Base-by-base conservation (phyloP, 2,113 vertebrate genomes). In the Tragelaphus scriptus region DNA sequence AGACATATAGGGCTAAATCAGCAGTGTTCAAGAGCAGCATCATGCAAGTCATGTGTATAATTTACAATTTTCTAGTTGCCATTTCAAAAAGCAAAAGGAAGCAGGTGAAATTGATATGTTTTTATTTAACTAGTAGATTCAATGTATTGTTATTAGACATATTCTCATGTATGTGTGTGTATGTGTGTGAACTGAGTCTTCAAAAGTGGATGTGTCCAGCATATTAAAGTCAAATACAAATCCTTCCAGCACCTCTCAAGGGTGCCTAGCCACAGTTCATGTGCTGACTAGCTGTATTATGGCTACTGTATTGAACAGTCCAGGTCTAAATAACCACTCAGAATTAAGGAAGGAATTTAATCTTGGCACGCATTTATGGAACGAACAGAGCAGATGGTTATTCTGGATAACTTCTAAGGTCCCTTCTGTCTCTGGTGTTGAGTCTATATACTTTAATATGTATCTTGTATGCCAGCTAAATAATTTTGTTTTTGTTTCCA, bases 41-140 rank as follows among this genome's bases (percentile, higher is more conserved):
- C 36, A 65, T 2, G 2, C 23, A 16, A 28, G 28, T 16, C 55
- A 59, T 4, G 1, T 0, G 4, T 16, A 61, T 30, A 49, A 84
- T 49, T 90, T 63, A 55, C 80, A 85, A 2, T 55, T 88, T 95
- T 68, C 16, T 75, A 79, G 85, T 44, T 88, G 90, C 30, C 36
- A 36, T n/a, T 16, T n/a, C 14, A 40, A 61, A 94, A 88, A 49
- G 36, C 40, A 63, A 86, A 93, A 81, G 21, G 23, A 91, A 88
- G 14, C 4, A 81, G 15, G 36, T n/a, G 14, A 92, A 88, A 56
- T 65, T 47, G 81, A 26, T n/a, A 51, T n/a, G n/a, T 85, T 95
- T 96, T 96, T 28, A 92, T 85, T 89, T 93, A 82, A 75, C 16
- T n/a, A 53, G 14, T 40, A 79, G 32, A 80, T 16, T n/a, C 1